phyloP scores from a whole-genome alignment of 1,140 invertebrate species.

The Stratiolaelaps scimitus region DNA sequence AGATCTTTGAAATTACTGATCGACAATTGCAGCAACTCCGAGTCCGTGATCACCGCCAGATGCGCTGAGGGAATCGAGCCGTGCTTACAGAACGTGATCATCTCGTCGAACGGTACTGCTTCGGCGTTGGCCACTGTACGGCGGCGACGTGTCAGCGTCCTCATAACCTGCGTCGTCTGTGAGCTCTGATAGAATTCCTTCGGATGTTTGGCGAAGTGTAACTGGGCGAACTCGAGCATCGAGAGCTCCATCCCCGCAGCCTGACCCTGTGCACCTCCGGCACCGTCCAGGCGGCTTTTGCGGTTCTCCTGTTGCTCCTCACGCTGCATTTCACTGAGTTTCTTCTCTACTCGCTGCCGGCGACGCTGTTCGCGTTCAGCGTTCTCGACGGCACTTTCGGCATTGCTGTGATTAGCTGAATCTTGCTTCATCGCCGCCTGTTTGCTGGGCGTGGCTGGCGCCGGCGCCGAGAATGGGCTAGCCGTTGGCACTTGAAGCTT shows the following conservation, averaged over 20 bases:
- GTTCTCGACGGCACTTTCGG: slow-evolving; percentile 32
- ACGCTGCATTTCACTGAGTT: slow-evolving; percentile 60
- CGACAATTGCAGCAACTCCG: slow-evolving; percentile 76
- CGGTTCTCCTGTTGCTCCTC: slow-evolving; percentile 45
- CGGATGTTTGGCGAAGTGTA: slow-evolving; percentile 81
- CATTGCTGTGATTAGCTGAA: slow-evolving; percentile 17
- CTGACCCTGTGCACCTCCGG: slow-evolving; percentile 44
- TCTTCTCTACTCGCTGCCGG: slow-evolving; percentile 67
- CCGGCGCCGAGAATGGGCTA: slow-evolving; percentile 3
- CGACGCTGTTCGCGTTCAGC: slow-evolving; percentile 43
- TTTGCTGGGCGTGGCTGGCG: not conserved
- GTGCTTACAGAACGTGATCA: slow-evolving; percentile 75
- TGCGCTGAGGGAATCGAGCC: slow-evolving; percentile 81
- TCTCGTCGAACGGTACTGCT: slow-evolving; percentile 72
- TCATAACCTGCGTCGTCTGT: slow-evolving; percentile 66
- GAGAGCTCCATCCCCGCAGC: slow-evolving; percentile 52
- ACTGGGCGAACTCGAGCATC: slow-evolving; percentile 81
- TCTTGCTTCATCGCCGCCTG: not conserved
- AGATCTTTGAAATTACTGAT: slow-evolving; percentile 64
- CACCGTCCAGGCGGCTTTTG: slow-evolving; percentile 36
- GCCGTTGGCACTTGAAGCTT: slow-evolving; percentile 2
- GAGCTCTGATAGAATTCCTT: slow-evolving; percentile 47
- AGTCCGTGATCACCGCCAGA: slow-evolving; percentile 59
- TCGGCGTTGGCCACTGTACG: slow-evolving; percentile 51
- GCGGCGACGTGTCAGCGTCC: slow-evolving; percentile 59